Evolutionary conservation across 2,888 invertebrate species (phyloP).

Genomic region (Priapulus caudatus): DNA sequence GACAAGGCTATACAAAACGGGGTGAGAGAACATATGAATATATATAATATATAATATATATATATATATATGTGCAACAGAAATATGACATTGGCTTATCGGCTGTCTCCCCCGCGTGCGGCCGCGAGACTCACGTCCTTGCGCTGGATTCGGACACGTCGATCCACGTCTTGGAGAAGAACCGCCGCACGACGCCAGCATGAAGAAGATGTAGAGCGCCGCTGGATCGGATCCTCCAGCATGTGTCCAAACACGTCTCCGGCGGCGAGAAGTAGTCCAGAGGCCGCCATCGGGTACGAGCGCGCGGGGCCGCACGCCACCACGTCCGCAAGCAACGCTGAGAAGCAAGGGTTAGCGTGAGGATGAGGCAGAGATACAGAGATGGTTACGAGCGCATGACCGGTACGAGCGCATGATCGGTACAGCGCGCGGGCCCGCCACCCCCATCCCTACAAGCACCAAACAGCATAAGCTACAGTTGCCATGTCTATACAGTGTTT

Average conservation of each 20-base stretch:
- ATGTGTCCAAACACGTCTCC: constrained; percentile 90
- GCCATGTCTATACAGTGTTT: too few relatives aligned
- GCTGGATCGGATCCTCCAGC: constrained; percentile 93
- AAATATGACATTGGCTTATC: too few relatives aligned
- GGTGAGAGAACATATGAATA: too few relatives aligned
- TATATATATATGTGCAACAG: too few relatives aligned
- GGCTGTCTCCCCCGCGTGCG: too few relatives aligned
- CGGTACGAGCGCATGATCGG: constrained; percentile 95
- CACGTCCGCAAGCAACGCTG: constrained; percentile 50
- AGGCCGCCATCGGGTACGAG: constrained; percentile 96
- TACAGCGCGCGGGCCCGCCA: constrained; percentile 79
- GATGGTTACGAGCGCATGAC: too few relatives aligned
- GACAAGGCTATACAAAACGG: too few relatives aligned
- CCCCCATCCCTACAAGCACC: too few relatives aligned
- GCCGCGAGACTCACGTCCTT: constrained; percentile 93
- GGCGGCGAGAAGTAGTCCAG: constrained; percentile 96
- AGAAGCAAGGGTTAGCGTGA: too few relatives aligned
- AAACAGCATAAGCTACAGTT: too few relatives aligned
- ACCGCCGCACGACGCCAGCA: constrained; percentile 97
- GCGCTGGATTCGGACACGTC: constrained; percentile 99
- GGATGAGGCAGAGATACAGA: too few relatives aligned
- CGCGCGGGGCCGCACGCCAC: constrained; percentile 86
- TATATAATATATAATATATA: too few relatives aligned
- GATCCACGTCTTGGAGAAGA: constrained; percentile 99
- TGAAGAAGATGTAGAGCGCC: constrained; percentile 88